phyloP scores from a whole-genome alignment of 1,140 invertebrate species.

The Heterodera carotae region DNA sequence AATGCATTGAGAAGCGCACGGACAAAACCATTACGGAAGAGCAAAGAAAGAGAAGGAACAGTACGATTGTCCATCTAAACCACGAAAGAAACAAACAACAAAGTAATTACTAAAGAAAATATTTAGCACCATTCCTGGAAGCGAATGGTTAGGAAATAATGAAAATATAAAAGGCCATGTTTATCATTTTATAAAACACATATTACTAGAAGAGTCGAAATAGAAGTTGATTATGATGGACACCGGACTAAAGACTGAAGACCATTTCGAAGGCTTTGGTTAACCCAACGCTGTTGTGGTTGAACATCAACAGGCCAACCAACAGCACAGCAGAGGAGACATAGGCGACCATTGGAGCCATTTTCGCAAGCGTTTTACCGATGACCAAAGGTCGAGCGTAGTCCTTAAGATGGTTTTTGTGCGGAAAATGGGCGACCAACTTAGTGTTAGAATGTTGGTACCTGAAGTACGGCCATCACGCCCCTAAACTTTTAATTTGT shows the following conservation, averaged over 20 bases:
- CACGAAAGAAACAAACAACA: too few species aligned
- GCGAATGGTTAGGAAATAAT: too few species aligned
- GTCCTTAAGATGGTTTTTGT: conserved; percentile 40
- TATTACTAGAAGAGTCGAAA: too few species aligned
- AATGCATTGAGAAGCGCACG: neutral
- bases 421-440: neutral
- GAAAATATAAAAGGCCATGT: too few species aligned
- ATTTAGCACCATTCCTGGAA: too few species aligned
- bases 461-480: conserved; percentile 50
- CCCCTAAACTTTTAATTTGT: conserved; percentile 57
- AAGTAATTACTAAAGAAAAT: too few species aligned
- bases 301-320: conserved; percentile 61
- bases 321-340: conserved; percentile 52
- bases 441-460: neutral
- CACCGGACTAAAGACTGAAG: conserved; percentile 57
- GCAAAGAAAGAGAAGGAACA: neutral
- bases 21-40: neutral
- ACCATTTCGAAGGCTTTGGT: conserved; percentile 65
- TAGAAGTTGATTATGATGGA: too few species aligned
- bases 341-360: conserved; percentile 46
- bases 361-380: conserved; percentile 56
- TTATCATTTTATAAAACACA: too few species aligned
- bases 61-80: neutral
- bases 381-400: conserved; percentile 64
- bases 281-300: conserved; percentile 65